phyloP scores from a whole-genome alignment of 2,888 invertebrate species.

The Eupsilia transversa region DNA sequence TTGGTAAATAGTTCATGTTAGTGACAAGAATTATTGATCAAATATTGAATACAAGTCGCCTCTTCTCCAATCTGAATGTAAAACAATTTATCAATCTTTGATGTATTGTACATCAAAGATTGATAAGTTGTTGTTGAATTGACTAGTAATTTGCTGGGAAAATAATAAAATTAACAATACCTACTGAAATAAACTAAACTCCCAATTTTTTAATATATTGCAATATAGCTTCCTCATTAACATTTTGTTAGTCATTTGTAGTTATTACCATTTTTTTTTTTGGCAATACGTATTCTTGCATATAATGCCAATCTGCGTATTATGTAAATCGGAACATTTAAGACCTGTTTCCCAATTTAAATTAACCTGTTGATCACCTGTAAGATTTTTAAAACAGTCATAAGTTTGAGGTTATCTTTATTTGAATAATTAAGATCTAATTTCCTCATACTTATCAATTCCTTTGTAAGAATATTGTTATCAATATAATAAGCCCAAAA shows the following conservation, averaged over 20 bases:
- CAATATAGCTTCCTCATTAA: neutral
- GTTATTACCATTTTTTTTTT: neutral
- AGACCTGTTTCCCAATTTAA: slow-evolving; percentile 21
- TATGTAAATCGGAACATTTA: slow-evolving; percentile 38
- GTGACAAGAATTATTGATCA: slow-evolving; percentile 39
- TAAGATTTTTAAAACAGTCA: neutral
- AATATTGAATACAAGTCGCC: slow-evolving; percentile 16
- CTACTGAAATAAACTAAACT: too few relatives aligned
- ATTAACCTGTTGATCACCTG: slow-evolving; percentile 34
- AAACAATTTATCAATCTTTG: too few relatives aligned
- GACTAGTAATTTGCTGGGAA: neutral
- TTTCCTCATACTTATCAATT: slow-evolving; percentile 25
- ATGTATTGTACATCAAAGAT: neutral
- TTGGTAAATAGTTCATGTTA: neutral
- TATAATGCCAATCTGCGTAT: neutral
- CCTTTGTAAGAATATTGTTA: slow-evolving; percentile 18
- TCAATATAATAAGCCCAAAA: slow-evolving; percentile 7
- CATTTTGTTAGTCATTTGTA: neutral
- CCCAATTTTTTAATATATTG: neutral
- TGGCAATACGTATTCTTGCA: neutral
- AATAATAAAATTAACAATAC: neutral
- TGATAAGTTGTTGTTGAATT: neutral
- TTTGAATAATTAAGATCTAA: slow-evolving; percentile 2
- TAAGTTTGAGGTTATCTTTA: slow-evolving; percentile 51
- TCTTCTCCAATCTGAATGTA: neutral